Percentiles rank a stretch among this genome's conserved stretches.
phyloP scores from a whole-genome alignment of 1,140 invertebrate genomes.

The Drosophila equinoxialis region DNA sequence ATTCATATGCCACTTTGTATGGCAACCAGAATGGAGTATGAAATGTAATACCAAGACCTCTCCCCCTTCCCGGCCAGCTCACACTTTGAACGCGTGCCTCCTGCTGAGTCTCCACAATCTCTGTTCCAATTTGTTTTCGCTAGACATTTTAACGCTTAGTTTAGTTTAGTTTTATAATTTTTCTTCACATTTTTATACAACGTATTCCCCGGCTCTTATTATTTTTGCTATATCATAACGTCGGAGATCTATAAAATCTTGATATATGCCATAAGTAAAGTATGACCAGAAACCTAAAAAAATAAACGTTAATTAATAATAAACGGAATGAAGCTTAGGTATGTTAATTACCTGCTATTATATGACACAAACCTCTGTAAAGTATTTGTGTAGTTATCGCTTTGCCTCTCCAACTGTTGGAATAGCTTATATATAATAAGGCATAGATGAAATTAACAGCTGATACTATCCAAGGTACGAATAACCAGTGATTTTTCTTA shows the following conservation, averaged over 20 bases:
- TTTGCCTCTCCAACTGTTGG: neutral
- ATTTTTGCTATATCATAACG: neutral
- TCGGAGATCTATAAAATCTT: slow-evolving; percentile 37
- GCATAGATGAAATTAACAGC: slow-evolving; percentile 41
- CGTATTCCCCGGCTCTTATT: neutral
- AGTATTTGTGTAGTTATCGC: neutral
- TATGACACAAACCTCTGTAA: slow-evolving; percentile 12
- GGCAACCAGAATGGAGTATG: neutral
- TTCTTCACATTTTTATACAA: slow-evolving; percentile 12
- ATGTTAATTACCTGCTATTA: slow-evolving; percentile 27
- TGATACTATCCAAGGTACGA: slow-evolving; percentile 48
- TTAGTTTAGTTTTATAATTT: slow-evolving; percentile 65
- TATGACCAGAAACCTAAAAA: slow-evolving; percentile 48
- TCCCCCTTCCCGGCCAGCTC: slow-evolving; percentile 5
- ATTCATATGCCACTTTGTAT: slow-evolving; percentile 74
- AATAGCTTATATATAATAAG: slow-evolving; percentile 23
- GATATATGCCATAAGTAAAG: slow-evolving; percentile 30
- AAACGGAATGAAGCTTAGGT: neutral
- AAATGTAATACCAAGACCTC: slow-evolving; percentile 72
- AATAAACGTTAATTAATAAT: neutral
- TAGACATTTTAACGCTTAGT: slow-evolving; percentile 81
- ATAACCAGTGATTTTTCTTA: slow-evolving; percentile 40
- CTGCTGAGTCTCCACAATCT: slow-evolving; percentile 27
- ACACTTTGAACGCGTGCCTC: slow-evolving; percentile 40
- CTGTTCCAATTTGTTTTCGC: slow-evolving; percentile 56